Evolutionary conservation across 2,797 vertebrate genomes (phyloP), one percentile per base, ranked within the genome.

Genomic region (Hyperoplus immaculatus): DNA sequence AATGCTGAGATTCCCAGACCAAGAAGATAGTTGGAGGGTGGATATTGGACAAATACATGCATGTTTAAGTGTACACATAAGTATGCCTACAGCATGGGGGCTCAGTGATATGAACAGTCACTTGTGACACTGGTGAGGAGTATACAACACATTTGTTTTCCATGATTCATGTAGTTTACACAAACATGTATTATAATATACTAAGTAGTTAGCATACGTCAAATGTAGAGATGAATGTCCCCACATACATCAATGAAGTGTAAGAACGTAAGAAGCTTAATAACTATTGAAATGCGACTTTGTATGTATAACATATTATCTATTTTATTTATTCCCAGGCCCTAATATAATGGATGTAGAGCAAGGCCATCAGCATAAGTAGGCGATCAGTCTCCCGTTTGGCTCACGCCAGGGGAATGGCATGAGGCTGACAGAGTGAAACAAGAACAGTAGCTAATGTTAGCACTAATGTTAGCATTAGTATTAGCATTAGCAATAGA

Each of bases 371-470:
- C 84, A 80, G 78, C 80, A 87, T 84, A 85, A 85, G 80, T 78
- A 62, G 68, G 80, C 75, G 84, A 87, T 88, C 83, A 58, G 81
- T 84, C 79, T 91, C 81, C 51, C 53, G 72, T 84, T 86, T 92
- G 91, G 88, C 89, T 81, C 56, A 9, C 76, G 77, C 72, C 66
- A 12, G 45, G 60, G 78, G 84, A 87, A 91, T 87, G 86, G 87
- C 85, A 90, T 89, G 77, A 69, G 87, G 82, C 90, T 90, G 88
- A 91, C 86, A 71, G 85, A 90, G 87, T 89, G 89, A 92, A 93
- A 92, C 89, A 90, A 82, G 91, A 94, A 93, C 92, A 90, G 92
- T 91, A 91, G 91, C 93, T 93, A 93, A 93, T 93, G 91, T 94
- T 93, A 92, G 89, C 87, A 87, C 86, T 89, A 85, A 91, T 92